phyloP scores from a whole-genome alignment of 2,888 invertebrate genomes.

The Synanthedon myopaeformis region DNA sequence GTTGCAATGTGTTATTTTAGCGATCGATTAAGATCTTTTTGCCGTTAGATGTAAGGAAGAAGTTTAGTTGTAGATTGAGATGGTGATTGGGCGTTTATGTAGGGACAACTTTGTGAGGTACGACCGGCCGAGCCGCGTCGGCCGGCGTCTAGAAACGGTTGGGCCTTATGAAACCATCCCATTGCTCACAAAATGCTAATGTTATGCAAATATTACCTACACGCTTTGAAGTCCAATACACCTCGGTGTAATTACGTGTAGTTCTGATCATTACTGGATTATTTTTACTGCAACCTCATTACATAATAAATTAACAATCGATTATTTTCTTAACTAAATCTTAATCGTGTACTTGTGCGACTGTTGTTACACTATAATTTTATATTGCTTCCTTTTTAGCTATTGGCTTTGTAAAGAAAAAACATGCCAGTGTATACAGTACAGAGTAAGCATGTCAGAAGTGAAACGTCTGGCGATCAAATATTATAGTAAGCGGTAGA shows the following conservation, averaged over 20 bases:
- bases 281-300: no score
- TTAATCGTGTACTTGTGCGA: no score
- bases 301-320: no score
- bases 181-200: conserved; percentile 34
- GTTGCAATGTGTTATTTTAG: conserved; percentile 25
- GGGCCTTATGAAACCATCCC: conserved; percentile 47
- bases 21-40: conserved; percentile 52
- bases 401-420: no score
- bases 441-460: no score
- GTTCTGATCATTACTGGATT: no score
- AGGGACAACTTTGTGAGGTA: conserved; percentile 27
- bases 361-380: no score
- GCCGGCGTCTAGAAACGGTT: conserved; percentile 35
- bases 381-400: no score
- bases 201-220: conserved; percentile 4
- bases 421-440: no score
- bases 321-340: no score
- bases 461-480: no score
- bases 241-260: background rate
- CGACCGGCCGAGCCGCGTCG: conserved; percentile 27
- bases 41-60: conserved; percentile 39
- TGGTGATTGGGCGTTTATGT: conserved; percentile 34
- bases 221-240: background rate
- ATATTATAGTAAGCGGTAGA: no score
- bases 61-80: conserved; percentile 37